Conservation (phyloP, 2,888 invertebrate species). For the Watsonalla cultraria region DNA sequence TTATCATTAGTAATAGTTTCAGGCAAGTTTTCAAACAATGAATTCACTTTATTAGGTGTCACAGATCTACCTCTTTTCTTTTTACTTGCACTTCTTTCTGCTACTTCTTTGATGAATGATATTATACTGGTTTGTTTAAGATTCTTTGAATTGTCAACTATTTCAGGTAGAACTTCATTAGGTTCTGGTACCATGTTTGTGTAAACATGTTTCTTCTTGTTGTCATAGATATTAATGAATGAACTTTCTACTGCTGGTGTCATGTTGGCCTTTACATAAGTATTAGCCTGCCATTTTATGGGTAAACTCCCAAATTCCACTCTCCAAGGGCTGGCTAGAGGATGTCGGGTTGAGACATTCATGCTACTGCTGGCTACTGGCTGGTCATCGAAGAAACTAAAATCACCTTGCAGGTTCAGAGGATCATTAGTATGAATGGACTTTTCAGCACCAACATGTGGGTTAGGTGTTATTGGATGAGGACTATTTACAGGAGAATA, state of each 20-base stretch:
- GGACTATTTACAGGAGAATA: slow-evolving; percentile 65
- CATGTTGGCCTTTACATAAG: slow-evolving; percentile 70
- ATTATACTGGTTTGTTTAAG: slow-evolving; percentile 70
- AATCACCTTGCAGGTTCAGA: slow-evolving; percentile 47
- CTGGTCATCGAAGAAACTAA: slow-evolving; percentile 65
- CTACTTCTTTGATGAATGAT: slow-evolving; percentile 64
- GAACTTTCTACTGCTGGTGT: slow-evolving; percentile 71
- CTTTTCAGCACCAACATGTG: slow-evolving; percentile 13
- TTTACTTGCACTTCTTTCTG: slow-evolving; percentile 50
- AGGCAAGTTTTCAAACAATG: slow-evolving; percentile 39
- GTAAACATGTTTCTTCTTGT: slow-evolving; percentile 66
- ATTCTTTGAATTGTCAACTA: slow-evolving; percentile 33
- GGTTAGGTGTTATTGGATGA: slow-evolving; percentile 17
- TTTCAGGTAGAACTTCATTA: slow-evolving; percentile 39
- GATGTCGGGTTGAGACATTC: slow-evolving; percentile 52
- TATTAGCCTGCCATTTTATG: slow-evolving; percentile 66
- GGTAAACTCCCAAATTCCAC: slow-evolving; percentile 62
- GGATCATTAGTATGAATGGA: slow-evolving; percentile 40
- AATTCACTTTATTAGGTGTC: slow-evolving; percentile 45
- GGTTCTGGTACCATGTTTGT: slow-evolving; percentile 49
- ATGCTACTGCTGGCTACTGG: slow-evolving; percentile 71
- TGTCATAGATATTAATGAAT: slow-evolving; percentile 52
- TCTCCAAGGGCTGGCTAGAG: slow-evolving; percentile 69
- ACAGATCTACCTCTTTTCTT: slow-evolving; percentile 43
- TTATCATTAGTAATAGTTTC: slow-evolving; percentile 6